A percentile compares a stretch with the other conserved stretches of the same genome.
Evolutionary conservation across 2,113 vertebrate species (phyloP).

Genomic region (Lota lota): DNA sequence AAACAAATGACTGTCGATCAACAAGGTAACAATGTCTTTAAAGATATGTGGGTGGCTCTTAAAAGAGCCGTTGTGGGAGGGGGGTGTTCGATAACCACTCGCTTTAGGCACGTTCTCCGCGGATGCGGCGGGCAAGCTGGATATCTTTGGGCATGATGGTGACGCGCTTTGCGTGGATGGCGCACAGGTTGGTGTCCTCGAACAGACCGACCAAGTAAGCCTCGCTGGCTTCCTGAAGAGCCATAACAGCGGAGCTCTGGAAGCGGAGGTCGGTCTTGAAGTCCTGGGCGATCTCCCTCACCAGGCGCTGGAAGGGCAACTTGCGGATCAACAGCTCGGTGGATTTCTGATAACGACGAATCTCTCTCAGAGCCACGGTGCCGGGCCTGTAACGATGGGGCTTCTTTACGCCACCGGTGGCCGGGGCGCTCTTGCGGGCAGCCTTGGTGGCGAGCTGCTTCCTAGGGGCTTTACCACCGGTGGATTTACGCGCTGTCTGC

Average conservation of each 20-base stretch:
- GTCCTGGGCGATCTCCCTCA: background rate
- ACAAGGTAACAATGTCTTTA: too few relatives aligned
- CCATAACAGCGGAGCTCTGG: background rate
- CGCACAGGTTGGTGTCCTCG: slow-evolving; percentile 70
- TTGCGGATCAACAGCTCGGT: background rate
- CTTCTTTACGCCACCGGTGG: background rate
- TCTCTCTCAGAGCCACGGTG: background rate
- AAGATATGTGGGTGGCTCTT: too few relatives aligned
- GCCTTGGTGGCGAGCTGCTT: slow-evolving; percentile 2
- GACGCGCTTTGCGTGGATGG: slow-evolving; percentile 68
- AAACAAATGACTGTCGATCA: too few relatives aligned
- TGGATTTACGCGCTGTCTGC: background rate
- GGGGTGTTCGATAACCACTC: too few relatives aligned
- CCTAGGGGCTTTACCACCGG: background rate
- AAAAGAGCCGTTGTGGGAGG: too few relatives aligned
- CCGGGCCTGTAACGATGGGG: slow-evolving; percentile 1
- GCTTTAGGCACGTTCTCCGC: slow-evolving; percentile 46
- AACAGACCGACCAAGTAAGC: slow-evolving; percentile 59
- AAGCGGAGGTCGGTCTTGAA: background rate
- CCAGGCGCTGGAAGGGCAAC: background rate
- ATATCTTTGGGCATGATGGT: slow-evolving; percentile 75
- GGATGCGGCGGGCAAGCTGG: slow-evolving; percentile 72
- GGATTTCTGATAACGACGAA: background rate
- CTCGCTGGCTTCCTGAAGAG: background rate
- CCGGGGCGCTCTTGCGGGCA: background rate